Percentiles rank a stretch among this genome's conserved stretches.
Conservation (phyloP, 1,140 invertebrate species). For the Heliothis virescens region DNA sequence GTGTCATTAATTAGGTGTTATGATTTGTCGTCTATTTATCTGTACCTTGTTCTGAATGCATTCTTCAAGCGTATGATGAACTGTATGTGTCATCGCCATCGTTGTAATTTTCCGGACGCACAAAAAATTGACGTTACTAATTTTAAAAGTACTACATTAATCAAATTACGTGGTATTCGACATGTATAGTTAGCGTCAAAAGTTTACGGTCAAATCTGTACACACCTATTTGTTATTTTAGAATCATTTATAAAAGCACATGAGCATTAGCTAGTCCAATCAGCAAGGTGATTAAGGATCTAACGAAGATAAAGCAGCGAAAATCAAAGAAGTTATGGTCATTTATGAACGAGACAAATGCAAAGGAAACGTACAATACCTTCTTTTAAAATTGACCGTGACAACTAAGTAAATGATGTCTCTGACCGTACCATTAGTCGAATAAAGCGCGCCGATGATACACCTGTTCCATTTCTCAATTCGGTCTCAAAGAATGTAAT, state of each 20-base stretch:
- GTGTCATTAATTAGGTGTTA: constrained; percentile 23
- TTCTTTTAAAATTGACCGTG: too few species aligned
- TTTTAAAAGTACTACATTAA: constrained; percentile 2
- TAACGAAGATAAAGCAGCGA: too few species aligned
- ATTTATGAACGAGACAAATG: too few species aligned
- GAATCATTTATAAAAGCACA: too few species aligned
- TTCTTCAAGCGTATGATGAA: background rate
- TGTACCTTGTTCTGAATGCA: background rate
- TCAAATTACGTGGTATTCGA: constrained; percentile 16
- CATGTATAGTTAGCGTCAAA: too few species aligned
- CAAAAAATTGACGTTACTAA: background rate
- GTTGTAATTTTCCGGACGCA: background rate
- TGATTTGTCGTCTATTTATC: background rate
- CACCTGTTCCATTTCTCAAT: constrained; percentile 38
- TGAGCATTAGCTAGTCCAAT: too few species aligned
- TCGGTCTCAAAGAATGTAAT: constrained; percentile 37
- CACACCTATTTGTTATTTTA: too few species aligned
- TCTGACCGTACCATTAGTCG: background rate
- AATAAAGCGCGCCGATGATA: constrained; percentile 25
- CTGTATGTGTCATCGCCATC: background rate
- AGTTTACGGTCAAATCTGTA: too few species aligned
- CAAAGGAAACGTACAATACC: too few species aligned
- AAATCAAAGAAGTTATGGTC: too few species aligned
- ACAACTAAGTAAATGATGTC: too few species aligned
- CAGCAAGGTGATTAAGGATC: too few species aligned